phyloP scores from a whole-genome alignment of 2,797 vertebrate species.

The Sebastes minor region DNA sequence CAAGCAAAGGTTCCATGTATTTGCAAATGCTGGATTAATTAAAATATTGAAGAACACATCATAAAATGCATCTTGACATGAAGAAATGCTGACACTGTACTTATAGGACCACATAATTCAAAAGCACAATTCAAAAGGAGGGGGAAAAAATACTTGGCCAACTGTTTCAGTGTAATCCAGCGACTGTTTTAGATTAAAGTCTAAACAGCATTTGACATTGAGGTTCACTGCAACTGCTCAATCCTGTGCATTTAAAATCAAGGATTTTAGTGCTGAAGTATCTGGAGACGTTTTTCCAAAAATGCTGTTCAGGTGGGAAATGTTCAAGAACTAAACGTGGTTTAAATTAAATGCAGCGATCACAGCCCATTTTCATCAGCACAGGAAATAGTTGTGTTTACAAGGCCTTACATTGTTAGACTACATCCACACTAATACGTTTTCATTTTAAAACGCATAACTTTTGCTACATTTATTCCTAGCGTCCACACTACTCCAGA shows the following conservation, averaged over 20 bases:
- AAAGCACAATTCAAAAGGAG: background rate
- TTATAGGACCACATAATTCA: slow-evolving; percentile 30
- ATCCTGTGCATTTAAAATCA: slow-evolving; percentile 23
- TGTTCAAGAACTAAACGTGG: background rate
- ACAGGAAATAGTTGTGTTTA: background rate
- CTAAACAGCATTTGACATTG: slow-evolving; percentile 20
- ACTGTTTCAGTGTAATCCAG: slow-evolving; percentile 14
- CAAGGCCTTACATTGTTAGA: background rate
- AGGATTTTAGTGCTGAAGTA: background rate
- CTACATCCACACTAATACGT: background rate
- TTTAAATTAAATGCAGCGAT: slow-evolving; percentile 24
- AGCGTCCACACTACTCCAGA: rapidly evolving
- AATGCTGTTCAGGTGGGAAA: slow-evolving; percentile 14
- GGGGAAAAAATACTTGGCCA: background rate
- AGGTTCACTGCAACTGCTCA: background rate
- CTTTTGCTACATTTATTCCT: background rate
- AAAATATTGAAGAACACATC: slow-evolving; percentile 43
- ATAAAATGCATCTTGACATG: slow-evolving; percentile 42
- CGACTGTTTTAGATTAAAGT: slow-evolving; percentile 44
- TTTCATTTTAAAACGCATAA: background rate
- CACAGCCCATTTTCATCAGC: background rate
- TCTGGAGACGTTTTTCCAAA: background rate
- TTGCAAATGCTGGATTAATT: slow-evolving; percentile 54
- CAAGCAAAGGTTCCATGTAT: slow-evolving; percentile 52
- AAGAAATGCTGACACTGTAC: slow-evolving; percentile 48